These are phyloP conservation scores for Parnassius orleans DNA, from an alignment of 2,888 invertebrate species.

Conservation along the genomic window DNA sequence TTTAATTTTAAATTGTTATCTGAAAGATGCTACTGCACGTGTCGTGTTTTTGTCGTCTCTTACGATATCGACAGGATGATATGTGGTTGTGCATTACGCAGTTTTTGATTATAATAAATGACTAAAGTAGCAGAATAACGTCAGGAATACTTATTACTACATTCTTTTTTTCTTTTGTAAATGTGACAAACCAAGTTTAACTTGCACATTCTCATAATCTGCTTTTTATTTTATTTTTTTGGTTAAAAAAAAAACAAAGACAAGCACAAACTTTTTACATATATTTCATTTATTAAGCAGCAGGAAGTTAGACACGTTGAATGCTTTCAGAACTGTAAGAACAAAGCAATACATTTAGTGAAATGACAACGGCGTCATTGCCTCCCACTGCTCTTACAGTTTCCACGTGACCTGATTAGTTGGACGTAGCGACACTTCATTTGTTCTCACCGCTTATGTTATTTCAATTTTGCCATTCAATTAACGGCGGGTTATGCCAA, in stretches of 20 bases:
- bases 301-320: slow-evolving; percentile 27
- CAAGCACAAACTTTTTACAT: slow-evolving; percentile 8
- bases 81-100: too few relatives aligned
- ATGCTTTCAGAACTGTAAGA: slow-evolving; percentile 30
- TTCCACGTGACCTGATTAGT: slow-evolving; percentile 24
- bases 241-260: background rate
- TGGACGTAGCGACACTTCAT: slow-evolving; percentile 9
- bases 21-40: too few relatives aligned
- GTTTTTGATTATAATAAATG: too few relatives aligned
- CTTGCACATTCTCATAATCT: background rate
- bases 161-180: background rate
- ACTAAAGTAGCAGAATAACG: too few relatives aligned
- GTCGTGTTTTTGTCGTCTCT: too few relatives aligned
- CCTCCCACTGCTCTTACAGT: slow-evolving; percentile 26
- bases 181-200: background rate
- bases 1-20: too few relatives aligned
- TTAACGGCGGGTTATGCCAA: too few relatives aligned
- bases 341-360: slow-evolving; percentile 37
- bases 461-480: background rate
- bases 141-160: too few relatives aligned
- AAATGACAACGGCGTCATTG: slow-evolving; percentile 33
- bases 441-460: slow-evolving; percentile 4
- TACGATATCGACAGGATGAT: too few relatives aligned
- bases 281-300: slow-evolving; percentile 24
- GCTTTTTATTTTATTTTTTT: too few relatives aligned